Evolutionary conservation across 2,113 vertebrate species (phyloP), one percentile per base, ranked within the genome.

Genomic region (Lipophrys pholis): DNA sequence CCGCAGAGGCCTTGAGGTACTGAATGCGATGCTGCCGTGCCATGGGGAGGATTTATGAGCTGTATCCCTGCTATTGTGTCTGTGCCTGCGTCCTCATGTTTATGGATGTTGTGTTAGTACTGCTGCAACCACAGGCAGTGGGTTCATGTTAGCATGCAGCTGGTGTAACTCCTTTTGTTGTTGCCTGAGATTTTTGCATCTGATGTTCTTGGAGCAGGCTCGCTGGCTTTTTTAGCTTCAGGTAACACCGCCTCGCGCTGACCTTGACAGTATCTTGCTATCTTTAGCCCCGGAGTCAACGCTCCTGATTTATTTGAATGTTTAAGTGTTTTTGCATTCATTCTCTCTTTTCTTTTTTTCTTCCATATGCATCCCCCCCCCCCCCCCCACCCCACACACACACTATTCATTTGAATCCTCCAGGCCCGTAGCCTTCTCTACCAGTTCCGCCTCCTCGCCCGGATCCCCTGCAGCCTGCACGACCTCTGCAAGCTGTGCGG

Each of bases 351-450:
- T 49, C 55, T 38, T 11, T 68, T 15, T 69, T 11, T 1, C 59
- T 48, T 14, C 21, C 21, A 30, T 30, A 30, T 30, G 21, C 21
- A 30, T n/a, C n/a, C n/a, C n/a, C n/a, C n/a, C n/a, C n/a, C n/a
- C n/a, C n/a, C n/a, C n/a, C n/a, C n/a, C n/a, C n/a, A n/a, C n/a
- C n/a, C n/a, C n/a, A n/a, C n/a, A n/a, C n/a, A n/a, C n/a, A n/a
- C n/a, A n/a, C 50, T 35, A 65, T 36, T 77, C n/a, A 1, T 75
- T 71, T 51, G 54, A 11, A 40, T 57, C 55, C 58, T 65, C 12
- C 76, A 99, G 98, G 98, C 98, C 0, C 93, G 98, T 84, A 99
- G 97, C 69, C 92, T 99, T 76, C 96, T 99, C 65, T 96, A 99
- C 88, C 97, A 98, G 88, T 99, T 99, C 90, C 97, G 96, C 81